Base-by-base conservation (phyloP, 2,113 vertebrate genomes). In the Ptilorrhoa leucosticta region DNA sequence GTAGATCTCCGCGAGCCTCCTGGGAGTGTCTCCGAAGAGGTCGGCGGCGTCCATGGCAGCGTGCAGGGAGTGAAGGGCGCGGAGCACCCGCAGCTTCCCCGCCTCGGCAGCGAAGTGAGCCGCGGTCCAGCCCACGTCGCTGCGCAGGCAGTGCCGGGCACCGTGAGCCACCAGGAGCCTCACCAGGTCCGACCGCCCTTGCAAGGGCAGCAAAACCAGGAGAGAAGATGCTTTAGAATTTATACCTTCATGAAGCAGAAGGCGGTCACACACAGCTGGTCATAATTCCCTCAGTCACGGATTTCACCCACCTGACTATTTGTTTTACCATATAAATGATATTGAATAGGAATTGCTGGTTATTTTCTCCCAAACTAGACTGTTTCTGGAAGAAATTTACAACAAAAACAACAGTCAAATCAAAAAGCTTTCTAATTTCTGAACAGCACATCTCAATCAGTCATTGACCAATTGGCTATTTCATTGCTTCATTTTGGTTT, bases 71-170 rank as follows among this genome's bases (percentile, higher is more conserved):
- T 99, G 99, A 8, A 99, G 98, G 63, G 98, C 77, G 40, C 96
- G 97, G 50, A 99, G 98, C 33, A 98, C 98, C 0, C 97, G 94
- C 77, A 99, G 97, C 2, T 92, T 97, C 22, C 99, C 99, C 0
- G 97, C 97, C 92, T 99, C 98, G 0, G 99, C 99, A 7, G 99
- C 99, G 37, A 98, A 99, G 90, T 99, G 99, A 53, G 98, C 98
- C 0, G 99, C 83, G 0, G 98, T 99, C 99, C 99, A 99, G 33
- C 99, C 99, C 26, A 97, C 97, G 4, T 98, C 97, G 0, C 98
- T 99, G 51, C 98, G 98, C 85, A 99, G 97, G 89, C 98, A 98
- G 2, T 94, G 96, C 57, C 98, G 97, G 57, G 99, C 98, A 2
- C 99, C 99, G 1, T 98, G 97, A n/a, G 96, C 96, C 40, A 98